Percentiles rank a stretch among this genome's conserved stretches.
These are phyloP conservation scores for Acrossocheilus fasciatus DNA, from an alignment of 2,797 vertebrate genomes.

Conservation along the genomic window DNA sequence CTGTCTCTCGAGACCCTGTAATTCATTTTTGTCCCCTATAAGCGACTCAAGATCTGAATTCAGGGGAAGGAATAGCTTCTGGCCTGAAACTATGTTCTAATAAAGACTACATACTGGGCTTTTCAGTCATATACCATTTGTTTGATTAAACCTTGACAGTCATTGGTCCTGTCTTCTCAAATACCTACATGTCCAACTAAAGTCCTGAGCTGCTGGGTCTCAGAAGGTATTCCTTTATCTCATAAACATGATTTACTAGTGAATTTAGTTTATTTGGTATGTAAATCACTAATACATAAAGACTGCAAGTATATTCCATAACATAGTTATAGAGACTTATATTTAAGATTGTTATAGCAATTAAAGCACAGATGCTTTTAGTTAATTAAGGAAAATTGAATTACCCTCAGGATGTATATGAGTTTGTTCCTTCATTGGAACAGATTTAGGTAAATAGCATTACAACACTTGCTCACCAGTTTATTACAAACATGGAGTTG, in stretches of 20 bases:
- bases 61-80: conserved; percentile 6
- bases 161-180: conserved; percentile 15
- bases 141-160: conserved; percentile 32
- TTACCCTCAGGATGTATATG: too few relatives aligned
- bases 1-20: conserved; percentile 20
- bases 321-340: background rate
- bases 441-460: background rate
- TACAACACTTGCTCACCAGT: background rate
- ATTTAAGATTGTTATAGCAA: background rate
- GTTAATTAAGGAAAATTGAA: too few relatives aligned
- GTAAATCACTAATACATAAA: background rate
- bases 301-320: background rate
- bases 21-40: conserved; percentile 40
- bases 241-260: background rate
- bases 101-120: conserved; percentile 26
- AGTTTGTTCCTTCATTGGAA: background rate
- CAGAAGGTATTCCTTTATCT: background rate
- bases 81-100: conserved; percentile 23
- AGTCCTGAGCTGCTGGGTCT: background rate
- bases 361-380: background rate
- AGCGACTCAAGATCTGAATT: conserved; percentile 19
- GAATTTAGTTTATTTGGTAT: background rate
- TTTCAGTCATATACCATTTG: conserved; percentile 42
- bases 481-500: background rate
- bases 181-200: background rate